Evolutionary conservation across 2,888 invertebrate genomes (phyloP), one percentile per base, ranked within the genome.

Genomic region (Spisula solida): DNA sequence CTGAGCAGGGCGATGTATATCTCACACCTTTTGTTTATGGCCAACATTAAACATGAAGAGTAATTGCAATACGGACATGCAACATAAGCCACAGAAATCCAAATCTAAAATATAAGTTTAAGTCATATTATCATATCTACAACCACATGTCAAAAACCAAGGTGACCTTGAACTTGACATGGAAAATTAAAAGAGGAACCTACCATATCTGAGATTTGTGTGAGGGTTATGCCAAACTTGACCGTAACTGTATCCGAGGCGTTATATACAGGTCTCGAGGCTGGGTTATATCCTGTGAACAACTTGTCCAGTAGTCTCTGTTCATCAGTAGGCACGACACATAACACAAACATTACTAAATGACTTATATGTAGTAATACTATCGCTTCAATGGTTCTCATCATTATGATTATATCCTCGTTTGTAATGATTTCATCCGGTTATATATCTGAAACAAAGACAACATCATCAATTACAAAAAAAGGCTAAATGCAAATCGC

Each of bases 181-280:
- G n/a, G 16, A 51, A 51, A 51, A 10, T 60, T 1, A 60, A 18
- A n/a, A 25, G 18, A 20, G 60, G 1, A 14, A 94, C 96, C 95
- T 94, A 96, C 96, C 96, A 96, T 96, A 92, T 96, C 96, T 12
- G 96, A 94, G 56, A 96, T 95, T 91, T 96, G 96, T 12, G 96
- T 95, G n/a, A 96, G 92, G 0, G 96, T 96, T 47, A 96, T 93
- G 56, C 96, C 96, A 92, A 96, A 96, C 88, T 96, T 95, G 48
- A 96, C 96, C 1, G 94, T 94, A 48, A 96, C 96, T 0, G 91
- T 95, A 80, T 95, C 93, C 0, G 96, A 96, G 18, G 96, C 96
- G 90, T 96, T 96, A 91, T 94, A 96, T 0, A 96, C 96, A 0
- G 96, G 96, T 51, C 96, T 88, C 0, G 96, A 94, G 0, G 96